Evolutionary conservation across 2,888 invertebrate genomes (phyloP), one percentile per base, ranked within the genome.

Genomic region (Eupithecia inturbata): DNA sequence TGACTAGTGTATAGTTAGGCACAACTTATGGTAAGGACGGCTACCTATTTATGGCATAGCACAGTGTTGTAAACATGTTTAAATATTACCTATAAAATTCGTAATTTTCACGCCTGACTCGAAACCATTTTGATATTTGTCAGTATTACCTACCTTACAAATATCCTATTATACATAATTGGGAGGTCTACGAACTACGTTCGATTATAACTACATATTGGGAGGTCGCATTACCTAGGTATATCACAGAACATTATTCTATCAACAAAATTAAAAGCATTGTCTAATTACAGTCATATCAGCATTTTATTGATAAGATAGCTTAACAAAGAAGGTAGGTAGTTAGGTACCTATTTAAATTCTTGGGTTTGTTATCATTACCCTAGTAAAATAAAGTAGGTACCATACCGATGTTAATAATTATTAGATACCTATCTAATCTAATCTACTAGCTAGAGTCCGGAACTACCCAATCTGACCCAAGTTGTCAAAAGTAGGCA

Each of bases 291-390:
- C 19, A 63, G n/a, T 36, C 45, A 45, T 45, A 64, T 64, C 36
- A 63, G 9, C n/a, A 36, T n/a, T n/a, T 63, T 64, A 64, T 33
- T 64, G 63, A 64, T 64, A 64, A 64, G 63, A 64, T 64, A n/a
- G 63, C 63, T 28, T 9, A 33, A 67, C 63, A 69, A 64, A 10
- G 63, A 53, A 62, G n/a, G 31, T 9, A n/a, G n/a, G n/a, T n/a
- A n/a, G n/a, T n/a, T n/a, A n/a, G n/a, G n/a, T n/a, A n/a, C n/a
- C n/a, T n/a, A 62, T 64, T 33, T 64, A 36, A 64, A 64, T 64
- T 64, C 63, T 64, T 64, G 33, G 2, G 22, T n/a, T n/a, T 10
- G 33, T 64, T 64, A 36, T 64, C 63, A 31, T 36, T 64, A 36
- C 36, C 33, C 28, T 36, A 64, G 22, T 36, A 64, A 63, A 31